A percentile compares a stretch with the other conserved stretches of the same genome.
phyloP scores from a whole-genome alignment of 2,888 invertebrate genomes.

The Ennomos quercinarius region DNA sequence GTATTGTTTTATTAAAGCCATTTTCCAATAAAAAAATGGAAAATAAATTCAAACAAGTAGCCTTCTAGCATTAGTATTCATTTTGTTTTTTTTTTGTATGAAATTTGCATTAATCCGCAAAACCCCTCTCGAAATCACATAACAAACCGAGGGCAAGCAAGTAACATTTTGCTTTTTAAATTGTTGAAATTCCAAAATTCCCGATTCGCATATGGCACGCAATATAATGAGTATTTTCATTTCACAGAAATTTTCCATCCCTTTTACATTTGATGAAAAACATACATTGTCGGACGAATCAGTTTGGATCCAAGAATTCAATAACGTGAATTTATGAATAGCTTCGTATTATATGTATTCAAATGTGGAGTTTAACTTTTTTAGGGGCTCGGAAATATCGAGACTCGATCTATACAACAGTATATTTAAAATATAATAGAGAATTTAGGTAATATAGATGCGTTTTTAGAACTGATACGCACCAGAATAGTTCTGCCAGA shows the following conservation, averaged over 20 bases:
- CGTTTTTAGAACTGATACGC: conserved; percentile 53
- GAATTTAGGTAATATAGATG: too few species aligned
- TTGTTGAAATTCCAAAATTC: conserved; percentile 75
- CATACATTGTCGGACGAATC: conserved; percentile 51
- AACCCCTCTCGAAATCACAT: conserved; percentile 61
- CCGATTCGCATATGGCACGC: conserved; percentile 67
- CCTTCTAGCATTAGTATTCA: too few species aligned
- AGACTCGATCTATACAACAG: too few species aligned
- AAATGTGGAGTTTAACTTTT: conserved; percentile 4
- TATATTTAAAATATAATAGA: too few species aligned
- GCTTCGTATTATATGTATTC: conserved; percentile 37
- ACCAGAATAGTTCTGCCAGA: conserved; percentile 97
- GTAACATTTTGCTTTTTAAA: conserved; percentile 65
- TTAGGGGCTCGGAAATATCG: conserved; percentile 12
- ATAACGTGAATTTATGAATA: conserved; percentile 56
- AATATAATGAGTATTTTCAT: conserved; percentile 75
- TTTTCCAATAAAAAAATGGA: too few species aligned
- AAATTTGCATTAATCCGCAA: conserved; percentile 33
- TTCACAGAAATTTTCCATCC: conserved; percentile 62
- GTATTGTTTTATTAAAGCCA: too few species aligned
- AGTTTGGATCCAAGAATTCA: conserved; percentile 52
- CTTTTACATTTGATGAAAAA: conserved; percentile 55
- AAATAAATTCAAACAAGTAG: too few species aligned
- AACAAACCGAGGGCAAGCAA: conserved; percentile 48
- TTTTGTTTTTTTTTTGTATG: not conserved